Base-by-base conservation (phyloP, 2,888 invertebrate genomes). In the Cinara cedri region DNA sequence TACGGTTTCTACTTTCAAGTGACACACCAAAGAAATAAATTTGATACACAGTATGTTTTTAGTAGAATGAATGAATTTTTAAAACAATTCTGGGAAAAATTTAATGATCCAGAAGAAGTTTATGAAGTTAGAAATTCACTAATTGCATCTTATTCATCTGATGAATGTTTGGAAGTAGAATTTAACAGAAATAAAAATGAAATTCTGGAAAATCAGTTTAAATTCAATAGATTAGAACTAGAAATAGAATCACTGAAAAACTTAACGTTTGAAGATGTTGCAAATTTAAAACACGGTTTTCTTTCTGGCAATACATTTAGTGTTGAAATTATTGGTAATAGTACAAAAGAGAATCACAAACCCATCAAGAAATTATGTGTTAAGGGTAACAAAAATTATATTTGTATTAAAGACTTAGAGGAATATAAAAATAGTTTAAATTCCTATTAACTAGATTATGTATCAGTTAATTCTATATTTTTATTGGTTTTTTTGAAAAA, bases 1-100 rank as follows among this genome's bases (percentile, higher is more conserved):
- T 87, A 94, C 63, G 95, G 95, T 11, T 93, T 91, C 85, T 90
- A 92, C 0, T 88, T 96, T 66, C 91, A 90, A 4, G 93, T 96
- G 68, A 91, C 92, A 85, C 90, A 92, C 26, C 95, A 95, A 86
- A 92, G 90, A 14, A 89, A 90, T 82, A 93, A 93, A 86, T 90
- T 84, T 83, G 87, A 89, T 55, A 91, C 91, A 0, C 86, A 89
- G 14, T 87, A 91, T 85, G 90, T 94, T 11, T 91, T 94, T 85
- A 85, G 87, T 1, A 89, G 93, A 55, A 92, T 94, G 63, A 93
- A 93, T 84, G 87, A 86, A 21, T 94, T 94, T 86, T 86, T 93
- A 51, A 87, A 87, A 83, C 87, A 88, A 82, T 91, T 92, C 85
- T 85, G 89, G 6, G 87, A 89, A 49, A 88, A 89, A 68, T 86